Evolutionary conservation across 2,888 invertebrate species (phyloP), one percentile per base, ranked within the genome.

Genomic region (Plebejus melissa): DNA sequence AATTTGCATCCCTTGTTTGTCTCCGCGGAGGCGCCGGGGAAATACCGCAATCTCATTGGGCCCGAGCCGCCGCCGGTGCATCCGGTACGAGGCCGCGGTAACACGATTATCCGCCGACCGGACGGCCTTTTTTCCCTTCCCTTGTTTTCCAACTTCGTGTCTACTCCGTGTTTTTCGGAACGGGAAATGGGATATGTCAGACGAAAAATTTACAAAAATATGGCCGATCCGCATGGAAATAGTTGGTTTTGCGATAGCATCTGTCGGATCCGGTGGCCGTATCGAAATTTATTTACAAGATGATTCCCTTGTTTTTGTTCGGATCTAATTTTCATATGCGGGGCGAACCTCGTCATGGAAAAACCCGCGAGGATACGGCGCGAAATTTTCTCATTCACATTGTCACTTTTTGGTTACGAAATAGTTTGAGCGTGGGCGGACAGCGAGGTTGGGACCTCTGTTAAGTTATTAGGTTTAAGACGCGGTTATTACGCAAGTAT

Each of bases 1-100:
- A 92, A 93, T 93, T 93, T 93, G 93, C 93, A 93, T 93, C 90
- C 90, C 88, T 91, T 93, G 93, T 93, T 93, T 93, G 90, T 93
- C 91, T 91, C 91, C 85, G 82, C 83, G 84, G 85, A 87, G 87
- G 87, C 86, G 86, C 86, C 86, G 87, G 87, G 90, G 89, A 91
- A 92, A 92, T 90, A 91, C 86, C 90, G 89, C 93, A 91, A 93
- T 93, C 92, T 90, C 91, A 90, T 91, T 90, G 89, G 85, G 87
- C 87, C 85, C 88, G 88, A 91, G 41, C 54, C 54, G 86, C 88
- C 80, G 83, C 83, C 28, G 80, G 82, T 87, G 84, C 93, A 91
- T 91, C 91, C 89, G 89, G 91, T 91, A 92, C 90, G 90, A 91
- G 89, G 83, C 86, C 86, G 88, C 89, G 90, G 90, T 91, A 93